phyloP scores from a whole-genome alignment of 2,888 invertebrate genomes.

The Nasonia oneida region DNA sequence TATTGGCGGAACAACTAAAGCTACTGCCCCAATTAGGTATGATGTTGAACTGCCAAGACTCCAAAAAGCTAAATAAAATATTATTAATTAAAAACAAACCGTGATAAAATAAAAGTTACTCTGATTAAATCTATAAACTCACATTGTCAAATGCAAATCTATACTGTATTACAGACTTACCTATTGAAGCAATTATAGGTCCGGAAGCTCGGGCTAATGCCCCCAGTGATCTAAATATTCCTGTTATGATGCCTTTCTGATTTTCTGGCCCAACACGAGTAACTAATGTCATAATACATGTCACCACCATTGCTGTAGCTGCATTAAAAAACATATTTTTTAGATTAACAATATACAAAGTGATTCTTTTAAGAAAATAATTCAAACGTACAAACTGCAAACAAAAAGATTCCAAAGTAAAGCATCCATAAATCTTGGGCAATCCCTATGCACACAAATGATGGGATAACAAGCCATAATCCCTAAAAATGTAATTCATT shows the following conservation, averaged over 20 bases:
- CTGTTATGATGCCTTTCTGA: slow-evolving; percentile 95
- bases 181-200: slow-evolving; percentile 91
- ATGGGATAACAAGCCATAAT: slow-evolving; percentile 90
- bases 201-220: slow-evolving; percentile 96
- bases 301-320: slow-evolving; percentile 96
- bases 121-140: background rate
- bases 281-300: slow-evolving; percentile 96
- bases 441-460: slow-evolving; percentile 91
- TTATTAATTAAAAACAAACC: slow-evolving; percentile 26
- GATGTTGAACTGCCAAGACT: slow-evolving; percentile 91
- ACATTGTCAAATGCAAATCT: background rate
- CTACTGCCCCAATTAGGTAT: slow-evolving; percentile 89
- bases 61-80: slow-evolving; percentile 89
- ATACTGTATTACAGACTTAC: slow-evolving; percentile 79
- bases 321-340: slow-evolving; percentile 65
- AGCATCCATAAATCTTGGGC: slow-evolving; percentile 83
- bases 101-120: background rate
- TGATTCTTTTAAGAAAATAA: slow-evolving; percentile 49
- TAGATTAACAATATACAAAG: slow-evolving; percentile 17
- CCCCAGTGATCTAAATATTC: slow-evolving; percentile 96
- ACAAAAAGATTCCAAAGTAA: slow-evolving; percentile 91
- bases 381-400: slow-evolving; percentile 90
- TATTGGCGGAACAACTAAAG: slow-evolving; percentile 88
- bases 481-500: slow-evolving; percentile 80
- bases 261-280: slow-evolving; percentile 89